These are phyloP conservation scores for Polyommatus iphigenia DNA, from an alignment of 2,888 invertebrate species.

Conservation along the genomic window DNA sequence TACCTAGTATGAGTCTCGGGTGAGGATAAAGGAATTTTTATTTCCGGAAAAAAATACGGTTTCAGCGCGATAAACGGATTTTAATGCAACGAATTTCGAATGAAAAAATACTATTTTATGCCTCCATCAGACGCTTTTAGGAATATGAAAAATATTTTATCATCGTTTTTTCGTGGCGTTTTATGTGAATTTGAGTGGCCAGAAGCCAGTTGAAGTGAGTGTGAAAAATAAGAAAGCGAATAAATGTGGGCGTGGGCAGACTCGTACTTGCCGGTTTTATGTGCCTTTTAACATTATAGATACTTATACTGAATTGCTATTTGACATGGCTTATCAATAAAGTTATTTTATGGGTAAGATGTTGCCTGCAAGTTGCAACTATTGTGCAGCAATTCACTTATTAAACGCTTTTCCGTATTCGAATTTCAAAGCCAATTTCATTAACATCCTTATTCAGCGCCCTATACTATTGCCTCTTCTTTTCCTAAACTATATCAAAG, in stretches of 20 bases:
- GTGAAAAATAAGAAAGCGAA: constrained; percentile 17
- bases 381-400: too few species aligned
- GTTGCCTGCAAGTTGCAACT: neutral
- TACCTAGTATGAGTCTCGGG: too few species aligned
- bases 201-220: constrained; percentile 1
- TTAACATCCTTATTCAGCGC: too few species aligned
- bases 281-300: constrained; percentile 1
- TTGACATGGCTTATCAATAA: neutral
- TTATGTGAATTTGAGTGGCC: neutral
- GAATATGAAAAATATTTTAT: constrained; percentile 12
- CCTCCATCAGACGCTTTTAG: neutral
- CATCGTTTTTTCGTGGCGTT: neutral
- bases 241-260: constrained; percentile 3
- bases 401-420: too few species aligned
- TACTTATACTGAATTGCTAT: neutral
- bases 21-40: too few species aligned
- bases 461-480: too few species aligned
- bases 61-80: neutral
- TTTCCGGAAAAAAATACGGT: too few species aligned
- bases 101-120: neutral
- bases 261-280: constrained; percentile 5
- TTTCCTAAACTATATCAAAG: too few species aligned
- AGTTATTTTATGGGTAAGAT: neutral
- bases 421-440: too few species aligned
- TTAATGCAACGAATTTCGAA: too few species aligned